Evolutionary conservation across 2,888 invertebrate genomes (phyloP), one percentile per base, ranked within the genome.

Genomic region (Stictocephala bisonia): DNA sequence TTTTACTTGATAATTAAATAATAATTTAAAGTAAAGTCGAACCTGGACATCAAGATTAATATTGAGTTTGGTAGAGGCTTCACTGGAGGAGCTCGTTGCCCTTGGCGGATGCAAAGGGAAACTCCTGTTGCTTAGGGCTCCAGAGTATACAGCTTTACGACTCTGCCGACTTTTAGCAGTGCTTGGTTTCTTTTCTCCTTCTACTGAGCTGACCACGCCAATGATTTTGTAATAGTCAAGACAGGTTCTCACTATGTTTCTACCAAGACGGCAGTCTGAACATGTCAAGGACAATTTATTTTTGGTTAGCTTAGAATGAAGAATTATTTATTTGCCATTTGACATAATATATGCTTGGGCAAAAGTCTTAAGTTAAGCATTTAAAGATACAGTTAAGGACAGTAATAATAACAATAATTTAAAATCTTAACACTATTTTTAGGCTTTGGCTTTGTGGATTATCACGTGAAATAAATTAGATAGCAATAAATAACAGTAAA

Each of bases 191-290:
- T 51, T 51, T 26, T 73, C 73, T n/a, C 64, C 58, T 41, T 73
- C 73, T 20, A 51, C 66, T 3, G 64, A 31, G 1, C 64, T 51
- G n/a, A 70, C 60, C 29, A 91, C 87, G 60, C 93, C 93, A 29
- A 88, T 90, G 74, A 90, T 88, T 79, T 90, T 90, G 85, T 94
- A 95, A 84, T 94, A 95, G 82, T 94, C 93, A 71, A 93, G 84
- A 81, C 93, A 89, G 1, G 93, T 91, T 51, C 91, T 86, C 0
- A 90, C 90, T 76, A 95, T 84, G 83, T 93, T 94, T 74, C 93
- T 74, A 27, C 81, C 81, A 13, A 79, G 74, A 66, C 78, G 74
- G 56, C 78, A 79, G 74, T 81, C 80, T 80, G 75, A 2, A 29
- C 13, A n/a, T 40, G 60, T 40, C 40, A 48, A 48, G 60, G 58